Base-by-base conservation (phyloP, 2,888 invertebrate genomes). In the Sussaba pulchella region DNA sequence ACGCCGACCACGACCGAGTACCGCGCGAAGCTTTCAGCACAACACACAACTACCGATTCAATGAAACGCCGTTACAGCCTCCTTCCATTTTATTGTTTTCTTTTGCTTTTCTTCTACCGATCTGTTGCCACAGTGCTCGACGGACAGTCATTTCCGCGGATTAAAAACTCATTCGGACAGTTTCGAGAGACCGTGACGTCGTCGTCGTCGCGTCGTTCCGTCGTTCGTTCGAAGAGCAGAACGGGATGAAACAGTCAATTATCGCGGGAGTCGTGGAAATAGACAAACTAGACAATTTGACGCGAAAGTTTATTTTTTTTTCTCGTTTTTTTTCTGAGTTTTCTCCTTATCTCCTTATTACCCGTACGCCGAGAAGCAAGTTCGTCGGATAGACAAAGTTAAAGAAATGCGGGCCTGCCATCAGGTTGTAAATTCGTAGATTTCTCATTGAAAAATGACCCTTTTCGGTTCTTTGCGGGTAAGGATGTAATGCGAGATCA, bases 111-210 rank as follows among this genome's bases (percentile, higher is more conserved):
- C 74, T 19, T 31, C 21, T 31, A 24, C 26, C 39, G 21, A 59
- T 64, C 52, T 70, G 59, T 61, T 52, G 67, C 64, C 69, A 69
- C 69, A 54, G 72, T 63, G 61, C 72, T 57, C 69, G 54, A 43
- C 54, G 72, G 72, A 67, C 54, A 54, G 76, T 81, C 76, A 71
- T 71, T 77, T 77, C 81, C 77, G 76, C 45, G 57, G 61, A 82
- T 81, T 81, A 81, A 83, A 79, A 81, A 79, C 71, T 77, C 78
- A 83, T 83, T 83, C 78, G 69, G 64, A 54, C 47, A 21, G 50
- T 47, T 52, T 31, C 41, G 64, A 41, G 41, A 52, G 66, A 52
- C 43, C 31, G 57, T 12, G 9, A 17, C 43, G 63, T 31, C 21
- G 19, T 45, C 26, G 47, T n/a, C 57, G 24, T 78, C 59, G 47